Conservation (phyloP, 2,797 vertebrate species). For the Bufotes viridis region DNA sequence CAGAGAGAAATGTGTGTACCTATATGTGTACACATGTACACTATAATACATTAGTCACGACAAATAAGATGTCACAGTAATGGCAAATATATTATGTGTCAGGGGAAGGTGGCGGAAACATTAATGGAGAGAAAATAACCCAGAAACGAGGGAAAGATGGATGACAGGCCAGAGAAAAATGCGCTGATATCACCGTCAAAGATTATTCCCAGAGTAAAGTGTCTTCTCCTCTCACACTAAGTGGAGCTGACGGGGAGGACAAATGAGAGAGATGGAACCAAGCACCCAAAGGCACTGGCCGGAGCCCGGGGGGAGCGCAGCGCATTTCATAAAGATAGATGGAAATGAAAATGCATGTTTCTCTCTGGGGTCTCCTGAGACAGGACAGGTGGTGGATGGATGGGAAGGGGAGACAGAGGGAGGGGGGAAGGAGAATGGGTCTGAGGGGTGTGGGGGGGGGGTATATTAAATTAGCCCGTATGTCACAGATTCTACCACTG, state of each 20-base stretch:
- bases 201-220: not conserved
- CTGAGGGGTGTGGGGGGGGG: not conserved
- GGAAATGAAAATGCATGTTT: conserved; percentile 59
- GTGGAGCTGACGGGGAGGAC: conserved; percentile 13
- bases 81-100: conserved; percentile 24
- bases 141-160: conserved; percentile 13
- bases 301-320: not conserved
- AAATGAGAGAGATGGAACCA: conserved; percentile 15
- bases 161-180: conserved; percentile 12
- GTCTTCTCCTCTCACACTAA: not conserved
- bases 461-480: conserved; percentile 67
- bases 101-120: conserved; percentile 2
- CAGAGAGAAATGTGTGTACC: not conserved
- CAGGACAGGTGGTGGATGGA: conserved; percentile 68
- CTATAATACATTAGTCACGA: conserved; percentile 43
- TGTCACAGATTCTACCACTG: conserved; percentile 66
- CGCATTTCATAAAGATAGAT: conserved; percentile 43
- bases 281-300: conserved; percentile 29
- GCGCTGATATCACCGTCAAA: conserved; percentile 35
- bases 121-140: conserved; percentile 46
- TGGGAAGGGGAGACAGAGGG: conserved; percentile 63
- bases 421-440: conserved; percentile 16
- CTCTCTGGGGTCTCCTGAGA: conserved; percentile 61
- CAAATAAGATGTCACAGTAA: conserved; percentile 43
- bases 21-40: not conserved